Conservation (phyloP, 2,888 invertebrate genomes). For the Harpalus rubripes region DNA sequence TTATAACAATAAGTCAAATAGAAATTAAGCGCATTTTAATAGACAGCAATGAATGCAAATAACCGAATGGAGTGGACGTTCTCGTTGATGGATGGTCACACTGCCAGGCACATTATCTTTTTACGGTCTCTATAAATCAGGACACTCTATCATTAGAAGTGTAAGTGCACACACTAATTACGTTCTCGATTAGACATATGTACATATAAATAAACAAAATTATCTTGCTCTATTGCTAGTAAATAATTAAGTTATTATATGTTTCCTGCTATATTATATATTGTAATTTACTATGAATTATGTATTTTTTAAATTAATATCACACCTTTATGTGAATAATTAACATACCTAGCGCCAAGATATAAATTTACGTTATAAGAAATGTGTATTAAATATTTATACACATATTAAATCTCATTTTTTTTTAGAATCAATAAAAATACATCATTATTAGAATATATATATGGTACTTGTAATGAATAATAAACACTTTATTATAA, state of each 20-base stretch:
- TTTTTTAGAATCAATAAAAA: background rate
- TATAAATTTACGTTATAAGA: background rate
- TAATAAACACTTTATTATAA: background rate
- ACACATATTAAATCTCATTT: background rate
- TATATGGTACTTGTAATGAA: background rate
- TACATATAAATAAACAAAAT: slow-evolving; percentile 11
- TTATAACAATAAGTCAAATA: slow-evolving; percentile 25
- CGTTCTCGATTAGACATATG: slow-evolving; percentile 27
- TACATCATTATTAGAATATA: background rate
- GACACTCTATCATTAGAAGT: slow-evolving; percentile 57
- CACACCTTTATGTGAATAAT: slow-evolving; percentile 31
- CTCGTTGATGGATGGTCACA: slow-evolving; percentile 53
- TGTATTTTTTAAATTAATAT: slow-evolving; percentile 41
- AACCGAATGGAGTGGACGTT: slow-evolving; percentile 22
- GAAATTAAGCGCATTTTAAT: slow-evolving; percentile 48
- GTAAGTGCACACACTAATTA: slow-evolving; percentile 35
- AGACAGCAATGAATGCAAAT: slow-evolving; percentile 52
- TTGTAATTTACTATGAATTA: slow-evolving; percentile 34
- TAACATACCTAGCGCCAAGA: slow-evolving; percentile 21
- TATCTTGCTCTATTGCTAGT: slow-evolving; percentile 9
- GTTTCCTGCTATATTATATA: slow-evolving; percentile 14
- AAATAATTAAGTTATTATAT: slow-evolving; percentile 50
- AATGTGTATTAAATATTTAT: slow-evolving; percentile 20
- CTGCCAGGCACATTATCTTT: slow-evolving; percentile 46
- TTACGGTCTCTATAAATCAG: slow-evolving; percentile 61